Evolutionary conservation across 2,888 invertebrate genomes (phyloP).

Genomic region (Cheilosia variabilis): DNA sequence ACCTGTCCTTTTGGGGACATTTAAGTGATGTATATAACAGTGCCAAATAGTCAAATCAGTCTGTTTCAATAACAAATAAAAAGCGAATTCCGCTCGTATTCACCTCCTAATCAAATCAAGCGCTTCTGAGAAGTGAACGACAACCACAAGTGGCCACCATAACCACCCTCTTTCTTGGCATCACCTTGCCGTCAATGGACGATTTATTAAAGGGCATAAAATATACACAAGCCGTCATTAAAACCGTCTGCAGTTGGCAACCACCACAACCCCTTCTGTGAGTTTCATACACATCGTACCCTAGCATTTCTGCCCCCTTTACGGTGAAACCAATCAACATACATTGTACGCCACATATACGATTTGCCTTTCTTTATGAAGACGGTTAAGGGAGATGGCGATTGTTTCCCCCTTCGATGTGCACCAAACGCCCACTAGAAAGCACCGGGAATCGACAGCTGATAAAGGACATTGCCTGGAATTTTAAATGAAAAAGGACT

Average conservation of each 20-base stretch:
- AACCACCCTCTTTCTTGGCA: conserved; percentile 1
- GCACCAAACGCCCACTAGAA: not conserved
- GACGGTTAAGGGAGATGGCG: conserved; percentile 13
- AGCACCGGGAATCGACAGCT: conserved; percentile 58
- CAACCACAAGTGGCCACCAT: not conserved
- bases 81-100: too few species aligned
- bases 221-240: conserved; percentile 22
- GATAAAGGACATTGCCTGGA: conserved; percentile 43
- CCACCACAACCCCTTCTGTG: conserved; percentile 13
- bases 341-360: not conserved
- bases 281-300: conserved; percentile 14
- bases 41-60: too few species aligned
- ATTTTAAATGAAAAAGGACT: conserved; percentile 20
- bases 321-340: conserved; percentile 20
- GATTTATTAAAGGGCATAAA: conserved; percentile 39
- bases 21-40: too few species aligned
- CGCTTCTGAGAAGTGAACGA: conserved; percentile 28
- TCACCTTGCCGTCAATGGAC: conserved; percentile 26
- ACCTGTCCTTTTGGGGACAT: too few species aligned
- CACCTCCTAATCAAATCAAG: too few species aligned
- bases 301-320: not conserved
- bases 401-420: not conserved
- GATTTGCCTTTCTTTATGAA: conserved; percentile 3
- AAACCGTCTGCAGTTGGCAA: conserved; percentile 41
- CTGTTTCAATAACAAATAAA: too few species aligned